Evolutionary conservation across 2,113 vertebrate genomes (phyloP), one percentile per base, ranked within the genome.

Genomic region (Centropus unirufus): DNA sequence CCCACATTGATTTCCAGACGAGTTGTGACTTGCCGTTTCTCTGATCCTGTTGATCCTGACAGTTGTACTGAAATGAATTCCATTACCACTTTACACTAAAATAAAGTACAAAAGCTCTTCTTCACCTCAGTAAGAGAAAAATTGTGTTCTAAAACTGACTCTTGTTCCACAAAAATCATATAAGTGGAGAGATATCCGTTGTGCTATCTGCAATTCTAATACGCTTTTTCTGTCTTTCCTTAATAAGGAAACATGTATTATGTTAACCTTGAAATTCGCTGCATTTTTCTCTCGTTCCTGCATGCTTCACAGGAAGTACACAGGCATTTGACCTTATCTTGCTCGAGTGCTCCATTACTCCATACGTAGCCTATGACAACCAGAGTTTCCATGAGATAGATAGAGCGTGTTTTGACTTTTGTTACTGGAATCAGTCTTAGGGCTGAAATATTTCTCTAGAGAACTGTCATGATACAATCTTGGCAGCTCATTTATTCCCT

Each of bases 401-500:
- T 66, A 67, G 70, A 93, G 23, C 1, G 4, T 75, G 51, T 80
- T 93, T 26, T 92, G 92, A 72, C 80, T 95, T 89, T 79, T 90
- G 44, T 66, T 86, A 39, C 4, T 11, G 39, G 61, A 92, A 72
- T 57, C 49, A 51, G 16, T 51, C 67, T 79, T 70, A 17, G 16
- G 57, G 69, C 47, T 86, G 69, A 96, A 83, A 89, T 87, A 95
- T 95, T 87, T 94, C 90, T 97, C 88, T 68, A 34, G 78, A 74
- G 86, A 79, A 89, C 42, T 93, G 76, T 75, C 77, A 90, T 36
- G 87, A 92, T 95, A n/a, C 36, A 70, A n/a, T 74, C 87, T 79
- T 80, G 84, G 81, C 94, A 94, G 89, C 80, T 90, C 64, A 67
- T 95, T 96, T 96, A 93, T 96, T 49, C 62, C 86, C 82, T 61